Conservation (phyloP, 2,113 vertebrate genomes). For the Noturus placidus region DNA sequence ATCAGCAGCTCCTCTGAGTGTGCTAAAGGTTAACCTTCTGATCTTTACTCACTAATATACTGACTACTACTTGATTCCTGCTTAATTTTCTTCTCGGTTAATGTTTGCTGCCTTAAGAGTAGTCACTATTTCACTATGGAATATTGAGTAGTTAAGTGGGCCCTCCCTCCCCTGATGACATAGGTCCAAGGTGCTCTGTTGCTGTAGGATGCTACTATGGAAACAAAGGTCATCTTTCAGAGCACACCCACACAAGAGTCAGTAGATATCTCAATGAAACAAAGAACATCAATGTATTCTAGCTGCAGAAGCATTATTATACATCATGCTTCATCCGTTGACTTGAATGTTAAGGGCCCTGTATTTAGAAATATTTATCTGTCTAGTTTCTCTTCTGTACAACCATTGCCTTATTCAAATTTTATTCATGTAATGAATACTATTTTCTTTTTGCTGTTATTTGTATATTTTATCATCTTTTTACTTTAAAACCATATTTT, state of each 20-base stretch:
- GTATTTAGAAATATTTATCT: not conserved
- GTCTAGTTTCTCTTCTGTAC: not conserved
- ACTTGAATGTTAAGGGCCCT: not conserved
- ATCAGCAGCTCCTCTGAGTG: constrained; percentile 1
- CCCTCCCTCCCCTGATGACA: constrained; percentile 36
- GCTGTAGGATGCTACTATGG: constrained; percentile 65
- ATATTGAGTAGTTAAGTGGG: not conserved
- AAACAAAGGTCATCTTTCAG: constrained; percentile 63
- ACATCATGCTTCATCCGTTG: constrained; percentile 4
- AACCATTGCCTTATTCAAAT: not conserved
- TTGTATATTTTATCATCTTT: not conserved
- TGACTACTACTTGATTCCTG: not conserved
- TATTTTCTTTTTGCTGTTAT: not conserved
- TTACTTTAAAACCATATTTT: not conserved
- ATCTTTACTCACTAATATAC: not conserved
- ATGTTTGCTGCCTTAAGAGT: not conserved
- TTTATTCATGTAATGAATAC: not conserved
- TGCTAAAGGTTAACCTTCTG: not conserved
- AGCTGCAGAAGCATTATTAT: constrained; percentile 57
- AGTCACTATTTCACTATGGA: not conserved
- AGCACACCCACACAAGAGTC: constrained; percentile 63
- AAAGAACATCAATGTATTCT: constrained; percentile 58
- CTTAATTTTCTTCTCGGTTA: not conserved
- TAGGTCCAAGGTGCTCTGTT: constrained; percentile 50
- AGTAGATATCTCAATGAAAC: constrained; percentile 58